Conservation (phyloP, 2,888 invertebrate genomes). For the Autographa pulchrina region DNA sequence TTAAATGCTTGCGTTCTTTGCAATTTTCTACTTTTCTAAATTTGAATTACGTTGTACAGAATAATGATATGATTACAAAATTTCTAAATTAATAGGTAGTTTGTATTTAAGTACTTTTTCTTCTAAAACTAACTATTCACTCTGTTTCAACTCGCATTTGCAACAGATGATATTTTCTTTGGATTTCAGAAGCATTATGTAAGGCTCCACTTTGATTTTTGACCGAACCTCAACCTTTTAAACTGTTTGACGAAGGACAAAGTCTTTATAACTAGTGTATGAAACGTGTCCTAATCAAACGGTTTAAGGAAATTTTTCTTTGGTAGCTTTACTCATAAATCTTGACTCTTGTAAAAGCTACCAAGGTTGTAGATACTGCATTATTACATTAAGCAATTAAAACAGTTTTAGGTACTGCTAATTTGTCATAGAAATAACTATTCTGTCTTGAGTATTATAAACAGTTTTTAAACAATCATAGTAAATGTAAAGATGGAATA, state of each 20-base stretch:
- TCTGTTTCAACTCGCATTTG: constrained; percentile 82
- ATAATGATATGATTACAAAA: constrained; percentile 59
- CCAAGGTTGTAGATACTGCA: constrained; percentile 75
- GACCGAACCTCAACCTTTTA: constrained; percentile 63
- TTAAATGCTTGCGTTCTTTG: constrained; percentile 79
- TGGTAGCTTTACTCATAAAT: constrained; percentile 67
- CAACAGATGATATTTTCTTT: constrained; percentile 81
- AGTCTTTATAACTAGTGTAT: constrained; percentile 24
- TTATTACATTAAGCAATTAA: constrained; percentile 70
- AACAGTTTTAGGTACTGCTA: constrained; percentile 70
- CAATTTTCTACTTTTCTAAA: constrained; percentile 73
- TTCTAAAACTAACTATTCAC: constrained; percentile 74
- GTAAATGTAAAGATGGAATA: constrained; percentile 55
- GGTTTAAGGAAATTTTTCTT: constrained; percentile 61
- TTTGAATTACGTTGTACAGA: constrained; percentile 70
- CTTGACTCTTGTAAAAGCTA: constrained; percentile 64
- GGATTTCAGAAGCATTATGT: constrained; percentile 81
- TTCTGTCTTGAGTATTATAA: constrained; percentile 26
- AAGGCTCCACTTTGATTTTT: constrained; percentile 77
- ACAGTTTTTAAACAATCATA: neutral
- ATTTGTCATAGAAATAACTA: constrained; percentile 65
- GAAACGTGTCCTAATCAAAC: constrained; percentile 66
- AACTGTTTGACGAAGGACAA: constrained; percentile 68
- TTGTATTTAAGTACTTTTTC: constrained; percentile 61
- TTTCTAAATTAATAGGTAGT: constrained; percentile 60